Evolutionary conservation across 30 jellyfish, hydroid and myxozoan genomes (phyloP).

Genomic region (Mastigias papua): DNA sequence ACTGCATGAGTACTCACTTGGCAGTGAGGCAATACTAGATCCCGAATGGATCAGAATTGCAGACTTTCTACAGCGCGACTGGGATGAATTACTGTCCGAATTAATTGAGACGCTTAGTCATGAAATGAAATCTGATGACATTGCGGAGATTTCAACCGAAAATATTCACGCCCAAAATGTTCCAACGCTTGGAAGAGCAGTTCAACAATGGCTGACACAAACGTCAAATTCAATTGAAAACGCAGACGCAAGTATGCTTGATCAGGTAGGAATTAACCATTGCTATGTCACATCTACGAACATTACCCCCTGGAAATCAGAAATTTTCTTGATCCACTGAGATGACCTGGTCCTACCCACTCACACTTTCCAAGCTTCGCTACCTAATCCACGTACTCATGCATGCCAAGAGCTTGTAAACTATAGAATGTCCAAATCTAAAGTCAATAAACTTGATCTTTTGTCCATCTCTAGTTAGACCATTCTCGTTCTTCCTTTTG

Average conservation of each 20-base stretch:
- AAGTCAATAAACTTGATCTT: no score
- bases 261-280: slow-evolving; percentile 78
- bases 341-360: no score
- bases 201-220: slow-evolving; percentile 78
- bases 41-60: slow-evolving; percentile 97
- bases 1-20: slow-evolving; percentile 66
- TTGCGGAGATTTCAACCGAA: not conserved
- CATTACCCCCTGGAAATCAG: no score
- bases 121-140: slow-evolving; percentile 34
- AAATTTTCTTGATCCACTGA: no score
- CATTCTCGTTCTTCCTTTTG: no score
- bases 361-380: no score
- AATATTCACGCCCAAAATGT: slow-evolving; percentile 14
- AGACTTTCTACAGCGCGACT: slow-evolving; percentile 79
- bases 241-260: slow-evolving; percentile 83
- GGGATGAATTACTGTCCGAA: slow-evolving; percentile 78
- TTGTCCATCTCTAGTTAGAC: no score
- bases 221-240: slow-evolving; percentile 72
- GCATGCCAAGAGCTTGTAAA: no score
- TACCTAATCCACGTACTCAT: no score
- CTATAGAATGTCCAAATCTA: no score
- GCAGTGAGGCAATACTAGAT: slow-evolving; percentile 85
- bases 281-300: not conserved
- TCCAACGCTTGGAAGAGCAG: slow-evolving; percentile 21
- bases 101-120: slow-evolving; percentile 75